Conservation (phyloP, 2,113 vertebrate genomes). For the Rhombomys opimus region DNA sequence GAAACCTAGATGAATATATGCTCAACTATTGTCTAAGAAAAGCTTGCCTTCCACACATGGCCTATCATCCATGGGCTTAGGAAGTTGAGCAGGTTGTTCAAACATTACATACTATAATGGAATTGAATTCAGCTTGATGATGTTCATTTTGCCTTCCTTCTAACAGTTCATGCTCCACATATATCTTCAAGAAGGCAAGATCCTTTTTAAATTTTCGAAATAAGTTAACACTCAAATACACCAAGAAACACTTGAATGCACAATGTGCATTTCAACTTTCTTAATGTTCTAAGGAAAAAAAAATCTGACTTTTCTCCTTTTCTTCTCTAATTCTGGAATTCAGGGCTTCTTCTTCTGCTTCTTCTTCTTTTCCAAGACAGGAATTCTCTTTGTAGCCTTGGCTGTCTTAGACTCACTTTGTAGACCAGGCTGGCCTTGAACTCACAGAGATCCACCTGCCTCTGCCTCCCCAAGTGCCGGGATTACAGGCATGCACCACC, state of each 20-base stretch:
- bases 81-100: slow-evolving; percentile 31
- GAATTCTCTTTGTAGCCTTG: no score
- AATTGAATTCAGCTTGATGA: slow-evolving; percentile 8
- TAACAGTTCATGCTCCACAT: background rate
- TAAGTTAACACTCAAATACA: background rate
- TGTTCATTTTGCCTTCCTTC: background rate
- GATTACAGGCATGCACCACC: no score
- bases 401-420: no score
- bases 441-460: no score
- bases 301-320: background rate
- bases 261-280: background rate
- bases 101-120: background rate
- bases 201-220: slow-evolving; percentile 30
- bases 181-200: slow-evolving; percentile 14
- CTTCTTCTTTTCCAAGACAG: no score
- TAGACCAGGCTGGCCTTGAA: no score
- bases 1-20: slow-evolving; percentile 53
- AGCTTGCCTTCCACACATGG: slow-evolving; percentile 50
- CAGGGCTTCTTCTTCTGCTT: background rate
- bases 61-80: slow-evolving; percentile 47
- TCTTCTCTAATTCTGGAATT: background rate
- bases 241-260: background rate
- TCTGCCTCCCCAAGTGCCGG: no score
- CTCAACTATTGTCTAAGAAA: background rate
- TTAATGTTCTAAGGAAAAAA: background rate